Conservation (phyloP, 2,797 vertebrate species). For the Tenualosa thibaudeaui region DNA sequence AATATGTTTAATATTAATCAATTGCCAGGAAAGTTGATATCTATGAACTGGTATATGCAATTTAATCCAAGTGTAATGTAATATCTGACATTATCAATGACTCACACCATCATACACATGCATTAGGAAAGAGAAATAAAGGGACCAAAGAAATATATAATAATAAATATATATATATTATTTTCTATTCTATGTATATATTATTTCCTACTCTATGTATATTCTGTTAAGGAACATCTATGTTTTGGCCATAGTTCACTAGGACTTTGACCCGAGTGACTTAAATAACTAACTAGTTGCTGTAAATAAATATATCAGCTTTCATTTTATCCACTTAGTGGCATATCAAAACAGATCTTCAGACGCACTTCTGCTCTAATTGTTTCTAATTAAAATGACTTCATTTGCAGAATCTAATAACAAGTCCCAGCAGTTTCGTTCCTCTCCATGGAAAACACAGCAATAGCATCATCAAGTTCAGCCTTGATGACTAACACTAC, state of each 20-base stretch:
- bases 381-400: slow-evolving; percentile 16
- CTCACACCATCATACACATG: neutral
- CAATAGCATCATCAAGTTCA: neutral
- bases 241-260: neutral
- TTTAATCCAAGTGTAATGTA: neutral
- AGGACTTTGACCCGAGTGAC: neutral
- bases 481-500: neutral
- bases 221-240: neutral
- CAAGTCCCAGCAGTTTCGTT: neutral
- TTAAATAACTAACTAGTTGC: neutral
- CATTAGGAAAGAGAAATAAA: neutral
- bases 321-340: neutral
- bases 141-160: neutral
- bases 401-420: neutral
- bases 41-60: neutral
- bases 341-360: neutral
- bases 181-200: neutral
- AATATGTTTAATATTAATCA: neutral
- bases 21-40: neutral
- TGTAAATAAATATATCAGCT: neutral
- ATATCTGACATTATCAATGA: neutral
- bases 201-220: neutral
- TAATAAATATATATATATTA: neutral
- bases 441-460: neutral
- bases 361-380: neutral